Evolutionary conservation across 2,113 vertebrate genomes (phyloP).

Genomic region (Octodon degus): DNA sequence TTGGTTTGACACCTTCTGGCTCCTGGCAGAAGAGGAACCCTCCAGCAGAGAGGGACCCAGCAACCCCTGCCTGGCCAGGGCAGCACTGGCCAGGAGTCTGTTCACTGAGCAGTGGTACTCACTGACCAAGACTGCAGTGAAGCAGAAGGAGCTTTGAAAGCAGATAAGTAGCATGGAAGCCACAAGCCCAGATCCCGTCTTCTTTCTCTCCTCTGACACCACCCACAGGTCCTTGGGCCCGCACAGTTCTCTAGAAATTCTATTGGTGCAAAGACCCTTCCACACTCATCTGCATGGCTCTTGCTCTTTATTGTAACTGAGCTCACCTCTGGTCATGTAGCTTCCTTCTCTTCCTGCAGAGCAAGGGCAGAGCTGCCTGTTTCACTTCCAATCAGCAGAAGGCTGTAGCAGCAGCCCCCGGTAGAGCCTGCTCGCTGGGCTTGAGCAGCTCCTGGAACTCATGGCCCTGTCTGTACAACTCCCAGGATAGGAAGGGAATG

Average conservation of each 20-base stretch:
- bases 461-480: not conserved
- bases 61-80: rapidly evolving
- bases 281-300: not conserved
- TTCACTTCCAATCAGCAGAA: not conserved
- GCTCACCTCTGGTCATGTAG: not conserved
- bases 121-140: not conserved
- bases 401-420: rapidly evolving
- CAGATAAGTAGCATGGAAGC: rapidly evolving
- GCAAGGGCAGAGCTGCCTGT: not conserved
- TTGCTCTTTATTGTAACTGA: not conserved
- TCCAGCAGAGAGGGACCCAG: not conserved
- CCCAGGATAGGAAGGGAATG: not conserved
- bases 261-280: not conserved
- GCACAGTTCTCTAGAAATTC: not conserved
- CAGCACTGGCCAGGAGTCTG: not conserved
- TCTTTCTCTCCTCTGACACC: not conserved
- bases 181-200: rapidly evolving
- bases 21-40: not conserved
- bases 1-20: not conserved
- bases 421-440: rapidly evolving
- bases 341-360: not conserved
- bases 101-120: not conserved
- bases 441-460: no score
- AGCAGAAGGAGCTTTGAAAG: not conserved
- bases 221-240: not conserved